Percentiles rank a stretch among this genome's conserved stretches.
Evolutionary conservation across 2,888 invertebrate genomes (phyloP).

Genomic region (Branchellion lobata): DNA sequence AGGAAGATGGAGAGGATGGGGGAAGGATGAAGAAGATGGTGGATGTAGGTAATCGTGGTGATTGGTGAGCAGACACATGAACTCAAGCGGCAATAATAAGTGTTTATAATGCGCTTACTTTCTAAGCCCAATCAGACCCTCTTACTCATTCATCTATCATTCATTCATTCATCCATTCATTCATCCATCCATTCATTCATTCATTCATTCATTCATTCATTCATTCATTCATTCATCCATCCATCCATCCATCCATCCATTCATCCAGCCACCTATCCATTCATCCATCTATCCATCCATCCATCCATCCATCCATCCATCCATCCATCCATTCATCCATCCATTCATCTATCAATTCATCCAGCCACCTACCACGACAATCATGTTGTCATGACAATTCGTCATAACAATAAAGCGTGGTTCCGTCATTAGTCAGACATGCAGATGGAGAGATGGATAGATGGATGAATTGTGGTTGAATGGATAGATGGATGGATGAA

Average conservation of each 20-base stretch:
- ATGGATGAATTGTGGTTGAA: neutral
- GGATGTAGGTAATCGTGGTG: too few relatives aligned
- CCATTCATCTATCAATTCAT: neutral
- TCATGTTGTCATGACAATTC: constrained; percentile 19
- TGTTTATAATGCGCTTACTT: neutral
- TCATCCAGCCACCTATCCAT: neutral
- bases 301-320: neutral
- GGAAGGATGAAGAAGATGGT: too few relatives aligned
- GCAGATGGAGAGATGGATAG: neutral
- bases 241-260: neutral
- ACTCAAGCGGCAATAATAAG: neutral
- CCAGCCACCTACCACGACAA: neutral
- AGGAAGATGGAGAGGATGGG: too few relatives aligned
- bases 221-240: neutral
- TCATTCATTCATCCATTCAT: neutral
- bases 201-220: neutral
- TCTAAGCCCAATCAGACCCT: neutral
- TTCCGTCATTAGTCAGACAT: neutral
- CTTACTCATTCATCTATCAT: neutral
- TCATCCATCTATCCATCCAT: neutral
- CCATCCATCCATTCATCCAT: neutral
- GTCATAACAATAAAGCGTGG: neutral
- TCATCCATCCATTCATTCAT: neutral
- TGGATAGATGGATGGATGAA: neutral
- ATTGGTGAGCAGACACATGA: too few relatives aligned